Conservation (phyloP, 2,797 vertebrate species). For the Danio choprae region DNA sequence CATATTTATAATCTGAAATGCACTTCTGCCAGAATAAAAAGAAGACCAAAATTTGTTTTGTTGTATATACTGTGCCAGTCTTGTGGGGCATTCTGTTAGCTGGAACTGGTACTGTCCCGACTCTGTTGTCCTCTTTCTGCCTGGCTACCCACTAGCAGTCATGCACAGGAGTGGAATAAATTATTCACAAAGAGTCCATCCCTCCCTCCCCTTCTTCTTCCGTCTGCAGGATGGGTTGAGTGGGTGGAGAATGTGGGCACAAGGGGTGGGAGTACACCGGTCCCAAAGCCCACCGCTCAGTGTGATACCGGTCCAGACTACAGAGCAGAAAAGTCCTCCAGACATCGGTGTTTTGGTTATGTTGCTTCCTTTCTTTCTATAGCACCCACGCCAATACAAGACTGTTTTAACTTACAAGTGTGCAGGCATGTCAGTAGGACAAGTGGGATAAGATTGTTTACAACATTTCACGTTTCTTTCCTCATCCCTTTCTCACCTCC, state of each 20-base stretch:
- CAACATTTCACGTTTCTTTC: conserved; percentile 39
- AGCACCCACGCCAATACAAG: conserved; percentile 18
- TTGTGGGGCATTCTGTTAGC: conserved; percentile 46
- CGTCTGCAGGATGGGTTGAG: conserved; percentile 40
- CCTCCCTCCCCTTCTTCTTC: conserved; percentile 39
- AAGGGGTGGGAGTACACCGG: conserved; percentile 40
- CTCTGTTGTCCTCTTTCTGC: conserved; percentile 71
- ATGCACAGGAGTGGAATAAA: conserved; percentile 72
- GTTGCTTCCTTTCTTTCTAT: conserved; percentile 6
- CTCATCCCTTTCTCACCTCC: conserved; percentile 13
- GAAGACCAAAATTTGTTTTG: background rate
- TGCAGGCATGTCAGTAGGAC: conserved; percentile 35
- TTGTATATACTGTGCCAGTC: conserved; percentile 28
- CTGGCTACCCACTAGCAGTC: conserved; percentile 73
- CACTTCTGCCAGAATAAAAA: too few species aligned
- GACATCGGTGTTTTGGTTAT: conserved; percentile 31
- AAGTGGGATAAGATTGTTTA: background rate
- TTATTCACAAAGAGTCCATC: conserved; percentile 73
- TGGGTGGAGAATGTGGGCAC: conserved; percentile 25
- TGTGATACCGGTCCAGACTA: conserved; percentile 47
- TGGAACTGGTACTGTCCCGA: conserved; percentile 25
- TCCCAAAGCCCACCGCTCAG: conserved; percentile 54
- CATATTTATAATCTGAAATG: too few species aligned
- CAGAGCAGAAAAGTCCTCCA: conserved; percentile 32
- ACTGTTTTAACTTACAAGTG: conserved; percentile 54